Conservation (phyloP, 37 sponge, comb jelly and placozoan genomes). For the Axinella damicornis region DNA sequence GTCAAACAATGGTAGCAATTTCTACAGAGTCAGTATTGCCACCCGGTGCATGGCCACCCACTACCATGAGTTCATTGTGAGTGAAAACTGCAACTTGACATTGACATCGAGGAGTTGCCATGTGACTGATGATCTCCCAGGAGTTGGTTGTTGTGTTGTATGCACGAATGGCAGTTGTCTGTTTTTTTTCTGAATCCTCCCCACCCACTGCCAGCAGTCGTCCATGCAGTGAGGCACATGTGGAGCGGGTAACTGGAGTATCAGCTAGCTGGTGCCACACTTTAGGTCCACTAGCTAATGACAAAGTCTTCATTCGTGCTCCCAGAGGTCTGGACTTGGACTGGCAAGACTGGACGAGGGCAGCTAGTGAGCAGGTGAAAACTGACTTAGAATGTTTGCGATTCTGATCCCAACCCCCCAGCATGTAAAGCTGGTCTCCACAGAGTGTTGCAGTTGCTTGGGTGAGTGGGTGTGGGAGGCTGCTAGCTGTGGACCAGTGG, state of each 20-base stretch:
- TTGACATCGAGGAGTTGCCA: neutral
- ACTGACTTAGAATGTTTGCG: neutral
- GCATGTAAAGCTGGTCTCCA: neutral
- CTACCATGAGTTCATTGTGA: conserved; percentile 7
- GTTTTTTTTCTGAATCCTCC: neutral
- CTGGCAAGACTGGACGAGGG: too few relatives aligned
- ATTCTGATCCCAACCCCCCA: neutral
- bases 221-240: neutral
- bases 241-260: neutral
- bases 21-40: neutral
- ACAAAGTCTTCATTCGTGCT: neutral
- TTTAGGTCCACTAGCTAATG: neutral
- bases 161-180: neutral
- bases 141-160: conserved; percentile 2
- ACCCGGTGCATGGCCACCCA: neutral
- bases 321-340: neutral
- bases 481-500: neutral
- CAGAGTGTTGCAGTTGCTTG: conserved; percentile 4
- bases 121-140: conserved; percentile 4
- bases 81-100: neutral
- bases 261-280: neutral
- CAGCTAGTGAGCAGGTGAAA: neutral
- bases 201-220: conserved; percentile 4
- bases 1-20: conserved; percentile 10
- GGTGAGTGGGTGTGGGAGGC: neutral